phyloP scores from a whole-genome alignment of 2,888 invertebrate genomes.

The Hedya salicella region DNA sequence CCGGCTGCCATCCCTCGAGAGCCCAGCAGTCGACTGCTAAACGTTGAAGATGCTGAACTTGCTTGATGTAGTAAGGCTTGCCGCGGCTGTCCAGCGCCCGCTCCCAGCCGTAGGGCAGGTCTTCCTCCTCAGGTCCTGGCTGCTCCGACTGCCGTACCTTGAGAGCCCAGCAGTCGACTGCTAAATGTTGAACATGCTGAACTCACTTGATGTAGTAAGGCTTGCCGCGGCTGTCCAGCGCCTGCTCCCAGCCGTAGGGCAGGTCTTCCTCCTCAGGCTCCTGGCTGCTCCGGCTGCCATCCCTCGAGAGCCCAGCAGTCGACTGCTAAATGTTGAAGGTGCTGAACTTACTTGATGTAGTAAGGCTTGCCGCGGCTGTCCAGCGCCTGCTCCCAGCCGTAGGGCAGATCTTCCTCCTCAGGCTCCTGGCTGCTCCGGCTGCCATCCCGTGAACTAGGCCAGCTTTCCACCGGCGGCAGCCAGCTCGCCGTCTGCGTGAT shows the following conservation, averaged over 20 bases:
- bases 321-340: constrained; percentile 81
- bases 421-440: constrained; percentile 60
- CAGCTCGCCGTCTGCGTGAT: constrained; percentile 93
- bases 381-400: constrained; percentile 95
- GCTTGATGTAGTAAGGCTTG: constrained; percentile 92
- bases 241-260: too few species aligned
- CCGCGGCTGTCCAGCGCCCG: constrained; percentile 92
- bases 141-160: too few species aligned
- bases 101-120: constrained; percentile 96
- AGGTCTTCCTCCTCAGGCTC: too few species aligned
- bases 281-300: too few species aligned
- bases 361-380: constrained; percentile 92
- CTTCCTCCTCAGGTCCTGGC: constrained; percentile 68
- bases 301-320: constrained; percentile 95
- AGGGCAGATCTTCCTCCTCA: constrained; percentile 87
- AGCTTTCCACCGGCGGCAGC: constrained; percentile 95
- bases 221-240: too few species aligned
- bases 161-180: too few species aligned
- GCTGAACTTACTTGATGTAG: constrained; percentile 86
- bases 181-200: too few species aligned
- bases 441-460: constrained; percentile 82
- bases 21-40: too few species aligned
- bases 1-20: too few species aligned
- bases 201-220: too few species aligned
- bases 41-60: too few species aligned